Base-by-base conservation (phyloP, 2,888 invertebrate species). In the Parapristionchus giblindavisi region DNA sequence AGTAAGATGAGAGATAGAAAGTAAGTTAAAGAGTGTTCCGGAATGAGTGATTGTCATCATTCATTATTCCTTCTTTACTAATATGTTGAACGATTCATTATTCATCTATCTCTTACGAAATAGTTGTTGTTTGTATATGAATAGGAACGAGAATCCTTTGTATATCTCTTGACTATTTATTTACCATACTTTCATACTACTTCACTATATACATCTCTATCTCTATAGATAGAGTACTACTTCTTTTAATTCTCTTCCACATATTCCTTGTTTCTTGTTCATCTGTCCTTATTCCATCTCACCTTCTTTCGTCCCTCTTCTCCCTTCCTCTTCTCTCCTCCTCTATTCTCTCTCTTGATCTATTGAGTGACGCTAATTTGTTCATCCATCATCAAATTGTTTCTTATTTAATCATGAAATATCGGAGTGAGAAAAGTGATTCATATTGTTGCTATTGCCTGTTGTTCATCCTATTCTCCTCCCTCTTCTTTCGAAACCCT, bases 391-490 rank as follows among this genome's bases (percentile, higher is more conserved):
- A 61, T 61, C 61, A 60, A n/a, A 36, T 60, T 36, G 40, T 61
- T 65, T 34, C 43, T 63, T 40, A 63, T 63, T 63, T 63, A 40
- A 63, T 63, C 43, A n/a, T n/a, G n/a, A n/a, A n/a, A n/a, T n/a
- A n/a, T n/a, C n/a, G n/a, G n/a, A n/a, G n/a, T n/a, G n/a, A n/a
- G n/a, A n/a, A n/a, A n/a, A n/a, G n/a, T n/a, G n/a, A n/a, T n/a
- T n/a, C n/a, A n/a, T n/a, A n/a, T n/a, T n/a, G n/a, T n/a, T n/a
- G n/a, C n/a, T n/a, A n/a, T n/a, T n/a, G n/a, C n/a, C 43, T 40
- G 63, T 65, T 65, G 63, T 65, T 65, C 63, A 40, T 40, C 63
- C 48, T 32, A 21, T 29, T 36, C 38, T 61, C 43, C 29, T 43
- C n/a, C 11, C 40, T 40, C 40, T 32, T 5, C 29, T 21, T 38